Conservation (phyloP, 2,113 vertebrate species). For the Riparia riparia region DNA sequence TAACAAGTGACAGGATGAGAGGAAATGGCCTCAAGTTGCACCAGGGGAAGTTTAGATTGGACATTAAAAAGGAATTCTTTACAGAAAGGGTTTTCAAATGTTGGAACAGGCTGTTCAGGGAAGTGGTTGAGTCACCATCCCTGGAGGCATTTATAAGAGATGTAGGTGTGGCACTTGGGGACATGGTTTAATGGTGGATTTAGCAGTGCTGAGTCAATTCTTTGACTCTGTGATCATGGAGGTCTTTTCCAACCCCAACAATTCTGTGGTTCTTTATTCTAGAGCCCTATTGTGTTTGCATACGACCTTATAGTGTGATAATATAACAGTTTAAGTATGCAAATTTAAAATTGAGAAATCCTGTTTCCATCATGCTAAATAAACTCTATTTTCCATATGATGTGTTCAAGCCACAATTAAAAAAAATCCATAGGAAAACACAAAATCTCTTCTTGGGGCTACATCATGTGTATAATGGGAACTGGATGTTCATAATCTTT, state of each 20-base stretch:
- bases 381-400: background rate
- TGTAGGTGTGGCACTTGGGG: background rate
- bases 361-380: background rate
- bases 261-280: background rate
- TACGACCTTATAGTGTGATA: background rate
- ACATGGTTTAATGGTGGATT: background rate
- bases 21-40: background rate
- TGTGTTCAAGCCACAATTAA: background rate
- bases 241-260: background rate
- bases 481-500: background rate
- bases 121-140: background rate
- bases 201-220: background rate
- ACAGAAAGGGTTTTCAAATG: accelerated
- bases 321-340: background rate
- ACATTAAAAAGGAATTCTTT: background rate
- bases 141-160: background rate
- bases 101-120: background rate
- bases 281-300: background rate
- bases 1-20: background rate
- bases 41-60: background rate
- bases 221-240: background rate
- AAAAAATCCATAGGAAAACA: background rate
- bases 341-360: background rate
- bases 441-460: background rate
- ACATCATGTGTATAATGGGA: background rate